Evolutionary conservation across 1,140 invertebrate species (phyloP).

Genomic region (Aphaenogaster ashmeadi): DNA sequence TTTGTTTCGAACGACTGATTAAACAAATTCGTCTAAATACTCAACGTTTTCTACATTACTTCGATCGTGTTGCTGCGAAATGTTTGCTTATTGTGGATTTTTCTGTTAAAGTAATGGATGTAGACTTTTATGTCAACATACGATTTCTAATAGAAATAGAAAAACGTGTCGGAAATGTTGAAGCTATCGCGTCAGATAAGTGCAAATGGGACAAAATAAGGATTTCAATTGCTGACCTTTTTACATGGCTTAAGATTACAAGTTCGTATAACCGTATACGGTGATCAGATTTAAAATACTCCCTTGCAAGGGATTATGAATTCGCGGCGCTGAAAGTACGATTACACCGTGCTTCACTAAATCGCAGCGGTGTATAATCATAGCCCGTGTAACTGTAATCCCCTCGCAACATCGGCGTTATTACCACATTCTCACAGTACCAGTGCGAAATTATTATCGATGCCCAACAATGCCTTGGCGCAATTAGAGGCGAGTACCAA

Average conservation of each 20-base stretch:
- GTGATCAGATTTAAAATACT: constrained; percentile 34
- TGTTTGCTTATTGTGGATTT: not conserved
- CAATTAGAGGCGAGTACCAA: constrained; percentile 63
- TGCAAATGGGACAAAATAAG: not conserved
- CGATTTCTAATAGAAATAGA: not conserved
- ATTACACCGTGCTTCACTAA: constrained; percentile 61
- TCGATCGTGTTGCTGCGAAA: constrained; percentile 8
- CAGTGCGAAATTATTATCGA: constrained; percentile 69
- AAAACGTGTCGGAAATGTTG: not conserved
- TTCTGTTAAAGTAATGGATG: not conserved
- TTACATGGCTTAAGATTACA: not conserved
- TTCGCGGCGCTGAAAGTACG: constrained; percentile 30
- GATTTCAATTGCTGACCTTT: not conserved
- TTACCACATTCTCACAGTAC: constrained; percentile 60
- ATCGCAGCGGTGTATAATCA: constrained; percentile 66
- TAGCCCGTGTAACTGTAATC: constrained; percentile 46
- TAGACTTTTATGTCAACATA: not conserved
- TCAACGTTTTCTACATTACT: not conserved
- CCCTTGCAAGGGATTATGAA: constrained; percentile 37
- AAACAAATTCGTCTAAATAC: constrained; percentile 69
- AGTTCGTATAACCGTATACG: constrained; percentile 4
- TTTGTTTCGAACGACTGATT: constrained; percentile 70
- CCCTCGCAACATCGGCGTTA: constrained; percentile 54
- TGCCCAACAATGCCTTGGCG: constrained; percentile 64
- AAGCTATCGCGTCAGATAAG: not conserved